Percentiles rank a stretch among this genome's conserved stretches.
These are phyloP conservation scores for Malthinus flaveolus DNA, from an alignment of 2,888 invertebrate species.

Conservation along the genomic window DNA sequence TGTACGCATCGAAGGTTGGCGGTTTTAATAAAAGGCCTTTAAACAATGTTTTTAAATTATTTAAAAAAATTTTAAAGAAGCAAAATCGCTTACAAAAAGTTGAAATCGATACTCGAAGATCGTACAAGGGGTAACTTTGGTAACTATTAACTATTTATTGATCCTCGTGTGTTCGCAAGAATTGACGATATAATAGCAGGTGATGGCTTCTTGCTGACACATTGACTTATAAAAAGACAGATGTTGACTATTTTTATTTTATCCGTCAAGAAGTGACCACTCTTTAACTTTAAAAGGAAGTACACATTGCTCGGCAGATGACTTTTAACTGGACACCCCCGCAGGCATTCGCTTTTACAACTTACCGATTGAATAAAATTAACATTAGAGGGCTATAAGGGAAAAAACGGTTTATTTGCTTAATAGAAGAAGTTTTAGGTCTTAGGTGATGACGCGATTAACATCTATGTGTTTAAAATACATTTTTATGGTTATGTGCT, in stretches of 20 bases:
- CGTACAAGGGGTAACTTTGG: no score
- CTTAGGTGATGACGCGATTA: slow-evolving; percentile 20
- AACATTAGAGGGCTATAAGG: slow-evolving; percentile 12
- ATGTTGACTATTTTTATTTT: slow-evolving; percentile 47
- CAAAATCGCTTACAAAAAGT: no score
- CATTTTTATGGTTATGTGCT: no score
- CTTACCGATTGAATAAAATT: slow-evolving; percentile 24
- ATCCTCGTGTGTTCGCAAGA: slow-evolving; percentile 15
- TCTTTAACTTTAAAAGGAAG: slow-evolving; percentile 49
- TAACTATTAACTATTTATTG: no score
- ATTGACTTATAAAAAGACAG: slow-evolving; percentile 48
- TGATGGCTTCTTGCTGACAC: slow-evolving; percentile 43
- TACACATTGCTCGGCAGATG: slow-evolving; percentile 51
- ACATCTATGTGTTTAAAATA: slow-evolving; percentile 10
- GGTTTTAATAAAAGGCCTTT: no score
- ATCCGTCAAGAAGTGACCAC: slow-evolving; percentile 43
- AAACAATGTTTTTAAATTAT: no score
- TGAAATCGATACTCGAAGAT: no score
- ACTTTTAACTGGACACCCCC: slow-evolving; percentile 44
- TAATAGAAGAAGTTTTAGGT: slow-evolving; percentile 17
- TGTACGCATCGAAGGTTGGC: slow-evolving; percentile 3
- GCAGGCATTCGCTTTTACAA: slow-evolving; percentile 37
- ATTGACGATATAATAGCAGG: slow-evolving; percentile 38
- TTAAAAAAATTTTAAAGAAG: no score
- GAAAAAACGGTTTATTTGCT: slow-evolving; percentile 17